Evolutionary conservation across 2,113 vertebrate species (phyloP), one percentile per base, ranked within the genome.

Genomic region (Pyrgilauda ruficollis): DNA sequence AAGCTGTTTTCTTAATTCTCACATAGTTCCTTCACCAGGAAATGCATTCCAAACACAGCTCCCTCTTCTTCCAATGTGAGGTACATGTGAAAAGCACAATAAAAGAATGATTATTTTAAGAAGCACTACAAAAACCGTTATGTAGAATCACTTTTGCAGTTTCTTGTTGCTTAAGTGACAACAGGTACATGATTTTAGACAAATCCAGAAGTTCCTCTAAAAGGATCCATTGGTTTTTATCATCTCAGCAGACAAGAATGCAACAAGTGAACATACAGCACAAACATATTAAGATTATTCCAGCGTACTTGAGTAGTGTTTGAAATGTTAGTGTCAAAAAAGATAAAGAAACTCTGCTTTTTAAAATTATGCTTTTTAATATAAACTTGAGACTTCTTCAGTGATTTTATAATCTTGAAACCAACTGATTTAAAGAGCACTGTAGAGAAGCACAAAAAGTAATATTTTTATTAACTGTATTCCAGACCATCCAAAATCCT

Each of bases 31-130:
- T 83, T 90, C 31, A 59, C 7, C 6, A 52, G 76, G 5, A 4
- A 16, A 63, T 10, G 15, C 26, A 41, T 49, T 68, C 11, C 44
- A 62, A 86, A 90, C 2, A 2, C 11, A 6, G 1, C 4, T 52
- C 44, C 11, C 8, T 73, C 26, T 63, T 85, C 53, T 62, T 35
- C n/a, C 43, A 44, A 80, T 13, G 28, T 23, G 33, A 56, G 4
- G 6, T 26, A 70, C 0, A 0, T 17, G 33, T 37, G 5, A 59
- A 89, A 63, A 92, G 67, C 63, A 39, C 13, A 64, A 23, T 3
- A 41, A 17, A 67, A 83, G 7, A 52, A 63, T 35, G 11, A 20
- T 37, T 33, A 64, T 50, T 78, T 47, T 39, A 82, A 44, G 62
- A 72, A 73, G 43, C 9, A 47, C 15, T 47, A 49, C 5, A 69